These are phyloP conservation scores for Perca flavescens DNA, from an alignment of 2,113 vertebrate species.

Conservation along the genomic window DNA sequence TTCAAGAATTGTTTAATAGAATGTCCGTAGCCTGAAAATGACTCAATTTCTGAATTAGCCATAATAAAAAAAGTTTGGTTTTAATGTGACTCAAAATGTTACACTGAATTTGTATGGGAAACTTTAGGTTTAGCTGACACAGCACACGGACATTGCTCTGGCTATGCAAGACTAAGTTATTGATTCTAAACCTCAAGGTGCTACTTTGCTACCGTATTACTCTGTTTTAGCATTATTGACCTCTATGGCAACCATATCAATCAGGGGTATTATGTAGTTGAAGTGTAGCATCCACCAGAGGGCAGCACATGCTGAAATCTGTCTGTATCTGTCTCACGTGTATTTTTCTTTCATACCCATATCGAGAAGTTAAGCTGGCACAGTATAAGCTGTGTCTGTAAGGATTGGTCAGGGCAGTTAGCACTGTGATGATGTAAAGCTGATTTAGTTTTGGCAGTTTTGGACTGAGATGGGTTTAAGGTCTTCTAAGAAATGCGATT, in stretches of 20 bases:
- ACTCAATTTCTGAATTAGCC: background rate
- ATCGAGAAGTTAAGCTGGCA: constrained; percentile 24
- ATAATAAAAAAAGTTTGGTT: background rate
- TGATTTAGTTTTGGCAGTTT: constrained; percentile 30
- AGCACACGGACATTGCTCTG: no score
- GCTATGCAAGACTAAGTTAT: background rate
- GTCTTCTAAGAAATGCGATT: background rate
- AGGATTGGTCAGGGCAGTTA: constrained; percentile 13
- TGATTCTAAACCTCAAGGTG: background rate
- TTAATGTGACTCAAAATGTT: background rate
- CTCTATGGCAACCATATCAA: background rate
- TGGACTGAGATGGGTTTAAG: constrained; percentile 14
- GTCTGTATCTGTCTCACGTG: background rate
- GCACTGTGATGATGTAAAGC: constrained; percentile 9
- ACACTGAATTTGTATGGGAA: background rate
- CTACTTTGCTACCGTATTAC: background rate
- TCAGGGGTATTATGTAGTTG: background rate
- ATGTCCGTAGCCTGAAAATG: background rate
- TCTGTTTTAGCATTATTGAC: background rate
- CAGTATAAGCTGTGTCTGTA: constrained; percentile 4
- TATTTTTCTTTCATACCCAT: background rate
- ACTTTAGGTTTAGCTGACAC: background rate
- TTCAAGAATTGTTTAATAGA: background rate
- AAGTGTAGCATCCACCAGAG: constrained; percentile 47
- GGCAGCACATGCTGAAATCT: constrained; percentile 50